Base-by-base conservation (phyloP, 2,888 invertebrate genomes). In the Mimachlamys varia region DNA sequence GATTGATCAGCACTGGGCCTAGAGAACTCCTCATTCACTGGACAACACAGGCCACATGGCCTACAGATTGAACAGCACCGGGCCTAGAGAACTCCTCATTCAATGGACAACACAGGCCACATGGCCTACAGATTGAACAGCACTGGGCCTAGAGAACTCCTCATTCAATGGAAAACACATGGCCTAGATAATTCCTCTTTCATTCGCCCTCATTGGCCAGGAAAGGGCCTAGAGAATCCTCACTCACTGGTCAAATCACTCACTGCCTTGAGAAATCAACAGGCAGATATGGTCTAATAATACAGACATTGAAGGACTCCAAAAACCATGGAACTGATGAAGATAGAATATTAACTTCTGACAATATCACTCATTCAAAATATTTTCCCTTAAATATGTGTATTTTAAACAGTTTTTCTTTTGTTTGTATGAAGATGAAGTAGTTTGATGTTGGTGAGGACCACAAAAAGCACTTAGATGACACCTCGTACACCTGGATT, bases 1-100 rank as follows among this genome's bases (percentile, higher is more conserved):
- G n/a, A n/a, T n/a, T n/a, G n/a, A n/a, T n/a, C n/a, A n/a, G n/a
- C n/a, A n/a, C n/a, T n/a, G n/a, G n/a, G 33, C 33, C 76, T 33
- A 13, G 76, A 13, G n/a, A 62, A 62, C 5, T 76, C 76, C 62
- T 17, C 76, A 1, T 15, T 33, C 27, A 2, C 33, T 10, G 7
- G 76, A 33, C 76, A 76, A 33, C 76, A 76, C 76, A 76, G 76
- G 76, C n/a, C n/a, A n/a, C n/a, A n/a, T n/a, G n/a, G n/a, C n/a
- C n/a, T n/a, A n/a, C n/a, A n/a, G n/a, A n/a, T n/a, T n/a, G n/a
- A n/a, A n/a, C n/a, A n/a, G n/a, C n/a, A n/a, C n/a, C n/a, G n/a
- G n/a, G 33, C 33, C 76, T 33, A 13, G 76, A 13, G n/a, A 62
- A 62, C 5, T 76, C 76, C 62, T 17, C 76, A 1, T 15, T 33